Evolutionary conservation across 2,113 vertebrate species (phyloP).

Genomic region (Zapornia atra): DNA sequence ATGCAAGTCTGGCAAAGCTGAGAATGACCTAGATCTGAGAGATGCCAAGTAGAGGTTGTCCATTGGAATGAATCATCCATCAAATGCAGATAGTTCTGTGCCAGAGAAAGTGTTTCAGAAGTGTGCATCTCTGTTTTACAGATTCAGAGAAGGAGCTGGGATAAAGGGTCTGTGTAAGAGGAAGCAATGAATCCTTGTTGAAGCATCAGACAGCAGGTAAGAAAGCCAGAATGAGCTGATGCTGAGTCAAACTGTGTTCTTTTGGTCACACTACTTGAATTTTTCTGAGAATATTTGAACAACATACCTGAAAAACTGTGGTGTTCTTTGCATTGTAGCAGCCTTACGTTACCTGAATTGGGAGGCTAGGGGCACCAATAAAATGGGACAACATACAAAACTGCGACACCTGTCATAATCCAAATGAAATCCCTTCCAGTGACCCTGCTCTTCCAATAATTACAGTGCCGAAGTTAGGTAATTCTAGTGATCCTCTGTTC

Average conservation of each 20-base stretch:
- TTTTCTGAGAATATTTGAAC: neutral
- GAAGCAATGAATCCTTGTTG: neutral
- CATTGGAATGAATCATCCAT: neutral
- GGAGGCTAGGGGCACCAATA: neutral
- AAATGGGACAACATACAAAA: neutral
- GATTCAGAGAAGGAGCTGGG: neutral
- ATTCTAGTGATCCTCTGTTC: neutral
- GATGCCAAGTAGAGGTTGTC: neutral
- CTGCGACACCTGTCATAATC: neutral
- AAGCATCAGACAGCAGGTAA: conserved; percentile 44
- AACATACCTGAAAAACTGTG: neutral
- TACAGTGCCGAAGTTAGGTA: neutral
- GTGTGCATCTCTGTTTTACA: conserved; percentile 36
- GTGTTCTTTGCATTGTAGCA: neutral
- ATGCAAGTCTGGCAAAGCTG: neutral
- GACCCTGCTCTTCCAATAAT: neutral
- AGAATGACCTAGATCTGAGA: neutral
- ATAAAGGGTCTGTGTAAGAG: neutral
- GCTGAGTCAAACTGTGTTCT: neutral
- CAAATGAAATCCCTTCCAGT: neutral
- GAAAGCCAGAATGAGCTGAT: neutral
- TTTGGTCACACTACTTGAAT: neutral
- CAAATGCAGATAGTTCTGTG: neutral
- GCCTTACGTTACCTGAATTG: neutral
- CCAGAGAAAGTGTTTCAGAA: conserved; percentile 7